A percentile compares a stretch with the other conserved stretches of the same genome.
These are phyloP conservation scores for Gallinago nigripennis DNA, from an alignment of 2,797 vertebrate species.

Conservation along the genomic window DNA sequence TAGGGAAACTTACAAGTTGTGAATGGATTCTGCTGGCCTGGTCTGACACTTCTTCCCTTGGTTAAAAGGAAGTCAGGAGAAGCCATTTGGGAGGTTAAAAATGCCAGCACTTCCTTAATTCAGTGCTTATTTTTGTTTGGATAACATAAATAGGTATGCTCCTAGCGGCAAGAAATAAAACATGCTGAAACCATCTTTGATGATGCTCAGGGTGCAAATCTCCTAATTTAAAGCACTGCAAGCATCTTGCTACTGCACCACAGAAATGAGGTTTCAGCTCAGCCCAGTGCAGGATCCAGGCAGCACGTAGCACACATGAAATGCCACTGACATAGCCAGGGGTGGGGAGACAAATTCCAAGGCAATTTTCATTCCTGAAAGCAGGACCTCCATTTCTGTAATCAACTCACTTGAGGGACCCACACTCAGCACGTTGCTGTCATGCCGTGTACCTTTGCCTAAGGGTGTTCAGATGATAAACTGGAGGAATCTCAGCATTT, in stretches of 20 bases:
- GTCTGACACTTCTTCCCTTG: neutral
- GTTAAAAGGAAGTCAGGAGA: neutral
- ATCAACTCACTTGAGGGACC: neutral
- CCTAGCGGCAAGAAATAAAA: neutral
- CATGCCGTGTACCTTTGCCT: neutral
- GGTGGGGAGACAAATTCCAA: neutral
- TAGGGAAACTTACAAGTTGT: neutral
- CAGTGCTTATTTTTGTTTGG: neutral
- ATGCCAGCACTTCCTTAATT: neutral
- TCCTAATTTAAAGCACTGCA: neutral
- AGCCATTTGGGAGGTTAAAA: neutral
- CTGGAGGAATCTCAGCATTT: neutral
- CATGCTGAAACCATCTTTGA: neutral
- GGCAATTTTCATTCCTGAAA: neutral
- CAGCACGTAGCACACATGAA: neutral
- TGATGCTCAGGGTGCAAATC: neutral
- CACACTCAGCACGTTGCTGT: neutral
- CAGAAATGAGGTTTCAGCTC: neutral
- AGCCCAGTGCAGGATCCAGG: neutral
- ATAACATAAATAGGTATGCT: neutral
- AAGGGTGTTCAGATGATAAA: neutral
- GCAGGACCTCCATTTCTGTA: neutral
- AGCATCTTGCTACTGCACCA: neutral
- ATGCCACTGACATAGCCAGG: neutral
- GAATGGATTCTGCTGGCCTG: neutral